phyloP scores from a whole-genome alignment of 2,888 invertebrate genomes.

The Caenorhabditis auriculariae region DNA sequence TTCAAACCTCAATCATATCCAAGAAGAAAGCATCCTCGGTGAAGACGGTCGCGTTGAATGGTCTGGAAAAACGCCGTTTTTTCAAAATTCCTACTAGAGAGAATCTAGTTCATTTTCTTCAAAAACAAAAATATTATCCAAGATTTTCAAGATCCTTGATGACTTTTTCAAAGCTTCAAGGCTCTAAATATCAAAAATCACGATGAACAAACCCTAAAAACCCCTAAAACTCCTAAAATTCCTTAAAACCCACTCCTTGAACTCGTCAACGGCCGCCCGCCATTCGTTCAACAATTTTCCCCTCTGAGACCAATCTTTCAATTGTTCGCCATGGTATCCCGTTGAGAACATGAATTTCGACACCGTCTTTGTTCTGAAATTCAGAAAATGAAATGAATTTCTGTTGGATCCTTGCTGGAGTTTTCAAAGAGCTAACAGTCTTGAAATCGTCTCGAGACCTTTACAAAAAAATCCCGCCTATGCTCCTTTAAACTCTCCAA shows the following conservation, averaged over 20 bases:
- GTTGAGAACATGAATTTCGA: slow-evolving; percentile 48
- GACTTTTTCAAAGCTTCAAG: too few species aligned
- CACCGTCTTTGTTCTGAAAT: slow-evolving; percentile 12
- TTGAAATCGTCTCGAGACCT: too few species aligned
- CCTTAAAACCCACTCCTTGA: slow-evolving; percentile 11
- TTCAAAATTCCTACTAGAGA: neutral
- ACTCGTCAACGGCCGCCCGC: slow-evolving; percentile 30
- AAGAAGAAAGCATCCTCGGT: slow-evolving; percentile 45
- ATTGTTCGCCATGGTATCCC: slow-evolving; percentile 36
- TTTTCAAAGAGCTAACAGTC: too few species aligned
- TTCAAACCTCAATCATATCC: slow-evolving; percentile 37
- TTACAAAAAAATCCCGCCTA: too few species aligned
- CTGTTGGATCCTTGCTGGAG: too few species aligned
- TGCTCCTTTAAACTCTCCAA: too few species aligned
- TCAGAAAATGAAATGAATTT: slow-evolving; percentile 1
- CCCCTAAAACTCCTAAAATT: neutral
- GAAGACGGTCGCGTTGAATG: slow-evolving; percentile 45
- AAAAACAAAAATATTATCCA: too few species aligned
- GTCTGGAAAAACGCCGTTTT: slow-evolving; percentile 5
- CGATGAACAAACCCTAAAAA: neutral
- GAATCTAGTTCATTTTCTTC: neutral
- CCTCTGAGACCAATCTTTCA: slow-evolving; percentile 36
- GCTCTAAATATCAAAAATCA: neutral
- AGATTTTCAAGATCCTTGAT: too few species aligned
- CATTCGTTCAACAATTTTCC: slow-evolving; percentile 35